Evolutionary conservation across 2,113 vertebrate genomes (phyloP).

Genomic region (Nothobranchius kuhntae): DNA sequence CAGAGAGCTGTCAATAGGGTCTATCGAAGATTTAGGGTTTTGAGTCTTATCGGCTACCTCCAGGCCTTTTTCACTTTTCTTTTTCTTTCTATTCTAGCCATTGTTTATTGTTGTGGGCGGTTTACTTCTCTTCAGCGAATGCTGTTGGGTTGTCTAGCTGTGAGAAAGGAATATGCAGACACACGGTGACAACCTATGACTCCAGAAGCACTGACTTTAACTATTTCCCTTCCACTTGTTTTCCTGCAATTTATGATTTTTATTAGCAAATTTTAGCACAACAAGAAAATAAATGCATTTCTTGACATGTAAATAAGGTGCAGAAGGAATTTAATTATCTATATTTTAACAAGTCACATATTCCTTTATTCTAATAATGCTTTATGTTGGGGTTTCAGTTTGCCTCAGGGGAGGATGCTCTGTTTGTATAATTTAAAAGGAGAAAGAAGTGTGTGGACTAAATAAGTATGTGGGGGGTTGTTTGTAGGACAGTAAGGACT

Average conservation of each 20-base stretch:
- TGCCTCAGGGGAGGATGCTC: slow-evolving; percentile 3
- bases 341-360: not conserved
- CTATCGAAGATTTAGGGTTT: slow-evolving; percentile 44
- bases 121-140: slow-evolving; percentile 10
- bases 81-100: slow-evolving; percentile 9
- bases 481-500: slow-evolving; percentile 18
- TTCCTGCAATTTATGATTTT: not conserved
- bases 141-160: slow-evolving; percentile 8
- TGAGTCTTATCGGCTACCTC: slow-evolving; percentile 27
- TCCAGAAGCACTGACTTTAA: not conserved
- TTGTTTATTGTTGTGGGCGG: slow-evolving; percentile 20
- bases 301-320: slow-evolving; percentile 7
- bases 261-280: not conserved
- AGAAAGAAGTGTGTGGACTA: slow-evolving; percentile 30
- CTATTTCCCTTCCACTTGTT: not conserved
- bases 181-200: not conserved
- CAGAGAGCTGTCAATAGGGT: slow-evolving; percentile 42
- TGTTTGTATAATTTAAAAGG: slow-evolving; percentile 40
- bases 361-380: slow-evolving; percentile 17
- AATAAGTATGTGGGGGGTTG: slow-evolving; percentile 12
- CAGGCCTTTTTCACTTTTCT: slow-evolving; percentile 17
- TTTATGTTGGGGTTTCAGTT: slow-evolving; percentile 9
- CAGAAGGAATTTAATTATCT: slow-evolving; percentile 11
- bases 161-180: not conserved
- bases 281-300: not conserved